Evolutionary conservation across 1,140 invertebrate species (phyloP), one percentile per base, ranked within the genome.

Genomic region (Anastatus disparis): DNA sequence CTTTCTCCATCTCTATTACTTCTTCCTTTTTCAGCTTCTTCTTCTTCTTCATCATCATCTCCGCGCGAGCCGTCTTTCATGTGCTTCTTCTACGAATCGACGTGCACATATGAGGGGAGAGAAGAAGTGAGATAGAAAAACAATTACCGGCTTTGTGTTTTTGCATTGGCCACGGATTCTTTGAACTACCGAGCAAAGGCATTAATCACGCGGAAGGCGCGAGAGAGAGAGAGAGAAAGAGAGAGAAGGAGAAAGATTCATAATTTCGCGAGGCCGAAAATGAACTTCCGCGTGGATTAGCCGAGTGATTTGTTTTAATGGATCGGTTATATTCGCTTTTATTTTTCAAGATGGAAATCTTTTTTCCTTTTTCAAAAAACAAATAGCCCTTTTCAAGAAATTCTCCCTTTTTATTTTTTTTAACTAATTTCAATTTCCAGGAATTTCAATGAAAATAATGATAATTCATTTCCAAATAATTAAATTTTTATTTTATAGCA

Each of bases 51-150:
- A 27, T 13, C 10, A n/a, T 50, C 55, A 70, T 72, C 66, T 70
- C 70, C 64, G 48, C 70, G 53, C 56, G 40, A 46, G 53, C 35
- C 61, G 40, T 68, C 62, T 70, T 69, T 71, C 64, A 44, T 65
- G 48, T 29, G 42, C 10, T 42, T 50, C 48, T 76, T 70, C 31
- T 63, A 53, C 56, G 71, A 58, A 70, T 42, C 20, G 17, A 58
- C 27, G 42, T 40, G 35, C 58, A 42, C 48, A 38, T 48, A 44
- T 42, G 53, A 59, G 44, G 53, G 50, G 61, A 15, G 27, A 59
- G 56, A 65, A 35, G 26, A 38, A 62, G n/a, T n/a, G 31, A 63
- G 50, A 68, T 70, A 68, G 64, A 68, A 68, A 74, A 64, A 63
- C 61, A 64, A 71, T 71, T 55, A 55, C 0, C 3, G 20, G 31